Percentiles rank a stretch among this genome's conserved stretches.
These are phyloP conservation scores for Vicugna pacos DNA, from an alignment of 2,113 vertebrate genomes.

Conservation along the genomic window DNA sequence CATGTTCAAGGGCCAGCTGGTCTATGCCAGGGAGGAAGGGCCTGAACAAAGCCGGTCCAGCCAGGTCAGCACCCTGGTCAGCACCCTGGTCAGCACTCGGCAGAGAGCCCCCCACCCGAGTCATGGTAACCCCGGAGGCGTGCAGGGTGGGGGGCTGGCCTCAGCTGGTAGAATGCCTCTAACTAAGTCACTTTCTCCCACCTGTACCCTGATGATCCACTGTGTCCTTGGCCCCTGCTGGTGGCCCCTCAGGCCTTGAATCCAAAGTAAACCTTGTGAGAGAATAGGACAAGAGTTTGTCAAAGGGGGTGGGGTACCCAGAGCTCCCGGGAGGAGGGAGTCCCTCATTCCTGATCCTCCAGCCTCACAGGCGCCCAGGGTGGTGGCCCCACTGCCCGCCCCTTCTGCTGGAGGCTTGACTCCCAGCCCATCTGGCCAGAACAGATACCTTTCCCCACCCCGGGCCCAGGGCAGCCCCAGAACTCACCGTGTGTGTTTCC, in stretches of 20 bases:
- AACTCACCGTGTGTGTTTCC: rapidly evolving
- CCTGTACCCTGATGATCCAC: rapidly evolving
- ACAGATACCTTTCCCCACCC: too few relatives aligned
- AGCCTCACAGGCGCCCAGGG: not conserved
- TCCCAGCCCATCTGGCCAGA: not conserved
- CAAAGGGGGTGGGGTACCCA: not conserved
- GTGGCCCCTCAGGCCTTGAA: rapidly evolving
- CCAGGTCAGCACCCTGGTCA: not conserved
- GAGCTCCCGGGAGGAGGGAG: not conserved
- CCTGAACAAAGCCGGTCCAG: not conserved
- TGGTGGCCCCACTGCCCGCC: not conserved
- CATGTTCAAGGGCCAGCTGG: not conserved
- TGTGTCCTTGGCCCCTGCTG: not conserved
- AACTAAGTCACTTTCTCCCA: rapidly evolving
- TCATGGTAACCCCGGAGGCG: rapidly evolving
- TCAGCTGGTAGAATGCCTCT: rapidly evolving
- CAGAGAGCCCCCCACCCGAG: rapidly evolving
- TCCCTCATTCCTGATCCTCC: rapidly evolving
- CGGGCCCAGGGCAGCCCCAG: rapidly evolving
- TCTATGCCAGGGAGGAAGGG: not conserved
- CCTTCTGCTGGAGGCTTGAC: not conserved
- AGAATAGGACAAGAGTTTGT: too few relatives aligned
- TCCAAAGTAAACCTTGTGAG: rapidly evolving
- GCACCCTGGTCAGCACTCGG: not conserved
- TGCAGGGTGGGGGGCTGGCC: rapidly evolving